Evolutionary conservation across 1,140 invertebrate species (phyloP), one percentile per base, ranked within the genome.

Genomic region (Ceratitis capitata): DNA sequence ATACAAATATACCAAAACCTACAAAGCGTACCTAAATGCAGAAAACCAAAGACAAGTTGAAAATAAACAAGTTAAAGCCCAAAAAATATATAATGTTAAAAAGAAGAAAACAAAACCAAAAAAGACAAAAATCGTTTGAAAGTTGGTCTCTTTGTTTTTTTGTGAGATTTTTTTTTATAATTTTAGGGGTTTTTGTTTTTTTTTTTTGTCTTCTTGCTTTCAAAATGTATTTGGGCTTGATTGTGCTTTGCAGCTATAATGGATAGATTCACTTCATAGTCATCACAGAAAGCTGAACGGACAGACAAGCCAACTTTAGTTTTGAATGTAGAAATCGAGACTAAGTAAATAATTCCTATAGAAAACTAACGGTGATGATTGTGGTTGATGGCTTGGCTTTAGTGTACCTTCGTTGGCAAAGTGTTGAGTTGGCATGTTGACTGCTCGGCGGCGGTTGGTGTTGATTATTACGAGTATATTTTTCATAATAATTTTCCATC

Each of bases 41-140:
- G 9, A 51, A 84, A 61, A 84, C 19, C 32, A 84, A 84, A 84
- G 47, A 16, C n/a, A 84, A 84, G 12, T 16, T 12, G 51, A 58
- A 84, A 84, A 29, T 26, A n/a, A 61, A 84, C 39, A 58, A 56
- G 32, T 4, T 16, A 58, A 51, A 45, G 10, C 1, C 14, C 51
- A 53, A 16, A n/a, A 53, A n/a, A 56, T 23, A 23, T 7, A 23
- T 3, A 83, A 83, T 6, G 29, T 35, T 9, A 83, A 83, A 12
- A 49, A 83, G 9, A 83, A 26, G n/a, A 32, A 56, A 83, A 56
- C 14, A 26, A 53, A 53, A 84, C 12, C 6, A 58, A 35, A 58
- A 58, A 14, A 56, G n/a, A 83, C n/a, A 39, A 42, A 74, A 74
- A 39, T 42, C 19, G 35, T 74, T 74, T 74, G 64, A 74, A 74